phyloP scores from a whole-genome alignment of 2,113 vertebrate genomes.

The Tetrao urogallus region DNA sequence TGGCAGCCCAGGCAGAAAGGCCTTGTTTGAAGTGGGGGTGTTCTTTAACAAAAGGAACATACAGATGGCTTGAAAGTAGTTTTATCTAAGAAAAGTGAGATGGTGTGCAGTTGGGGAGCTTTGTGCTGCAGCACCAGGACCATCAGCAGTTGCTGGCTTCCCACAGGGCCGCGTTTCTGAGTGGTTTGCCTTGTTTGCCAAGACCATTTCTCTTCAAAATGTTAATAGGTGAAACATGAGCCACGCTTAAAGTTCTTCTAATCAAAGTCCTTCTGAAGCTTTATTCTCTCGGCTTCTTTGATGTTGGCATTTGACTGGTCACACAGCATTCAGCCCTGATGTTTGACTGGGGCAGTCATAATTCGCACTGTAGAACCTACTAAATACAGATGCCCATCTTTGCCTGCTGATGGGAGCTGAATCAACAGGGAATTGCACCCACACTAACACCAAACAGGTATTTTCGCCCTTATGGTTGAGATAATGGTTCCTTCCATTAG shows the following conservation, averaged over 20 bases:
- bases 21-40: not conserved
- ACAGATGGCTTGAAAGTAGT: not conserved
- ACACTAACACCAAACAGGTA: not conserved
- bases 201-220: conserved; percentile 18
- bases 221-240: not conserved
- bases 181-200: conserved; percentile 8
- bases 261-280: not conserved
- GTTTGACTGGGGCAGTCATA: not conserved
- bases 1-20: not conserved
- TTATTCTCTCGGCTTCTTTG: not conserved
- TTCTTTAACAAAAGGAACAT: not conserved
- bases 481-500: not conserved
- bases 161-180: not conserved
- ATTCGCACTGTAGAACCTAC: not conserved
- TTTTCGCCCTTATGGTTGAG: not conserved
- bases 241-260: conserved; percentile 7
- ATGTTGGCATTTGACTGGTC: not conserved
- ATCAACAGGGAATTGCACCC: not conserved
- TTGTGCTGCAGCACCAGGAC: not conserved
- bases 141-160: not conserved
- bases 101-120: not conserved
- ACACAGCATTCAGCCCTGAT: not conserved
- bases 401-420: not conserved
- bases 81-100: not conserved
- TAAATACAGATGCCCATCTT: not conserved